A percentile compares a stretch with the other conserved stretches of the same genome.
Evolutionary conservation across 2,113 vertebrate species (phyloP).

Genomic region (Tetrao urogallus): DNA sequence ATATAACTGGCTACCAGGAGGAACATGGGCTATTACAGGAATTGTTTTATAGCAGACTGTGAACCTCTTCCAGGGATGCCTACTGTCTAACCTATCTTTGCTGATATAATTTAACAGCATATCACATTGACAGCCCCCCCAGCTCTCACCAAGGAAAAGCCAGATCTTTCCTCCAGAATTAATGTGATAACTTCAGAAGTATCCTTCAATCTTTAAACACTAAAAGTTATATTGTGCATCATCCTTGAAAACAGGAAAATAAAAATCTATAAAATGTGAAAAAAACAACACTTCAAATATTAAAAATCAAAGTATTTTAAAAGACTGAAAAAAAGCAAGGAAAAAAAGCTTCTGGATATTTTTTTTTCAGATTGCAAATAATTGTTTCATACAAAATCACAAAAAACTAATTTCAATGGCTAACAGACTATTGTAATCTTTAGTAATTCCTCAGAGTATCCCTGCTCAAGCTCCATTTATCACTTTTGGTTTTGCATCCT

Average conservation of each 20-base stretch:
- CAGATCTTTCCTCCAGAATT: background rate
- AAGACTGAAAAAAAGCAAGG: background rate
- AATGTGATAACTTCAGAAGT: background rate
- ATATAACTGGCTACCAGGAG: background rate
- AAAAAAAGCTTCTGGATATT: background rate
- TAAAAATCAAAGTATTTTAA: constrained; percentile 32
- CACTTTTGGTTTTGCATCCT: constrained; percentile 45
- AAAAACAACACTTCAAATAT: constrained; percentile 41
- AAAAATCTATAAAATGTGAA: background rate
- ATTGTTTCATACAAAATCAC: background rate
- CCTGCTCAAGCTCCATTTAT: constrained; percentile 28
- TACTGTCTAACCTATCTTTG: background rate
- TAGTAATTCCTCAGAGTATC: constrained; percentile 36
- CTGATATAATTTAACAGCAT: background rate
- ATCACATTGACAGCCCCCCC: background rate
- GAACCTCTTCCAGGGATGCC: background rate
- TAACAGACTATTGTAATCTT: constrained; percentile 34
- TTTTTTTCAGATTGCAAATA: background rate
- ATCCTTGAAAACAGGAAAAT: background rate
- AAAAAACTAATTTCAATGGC: constrained; percentile 29
- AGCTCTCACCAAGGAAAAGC: background rate
- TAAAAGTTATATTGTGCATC: background rate
- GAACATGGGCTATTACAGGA: background rate
- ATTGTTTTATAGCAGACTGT: background rate
- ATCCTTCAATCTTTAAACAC: background rate